Conservation (phyloP, 53 echinoderm and acorn worm genomes). For the Pentamera pediparva region DNA sequence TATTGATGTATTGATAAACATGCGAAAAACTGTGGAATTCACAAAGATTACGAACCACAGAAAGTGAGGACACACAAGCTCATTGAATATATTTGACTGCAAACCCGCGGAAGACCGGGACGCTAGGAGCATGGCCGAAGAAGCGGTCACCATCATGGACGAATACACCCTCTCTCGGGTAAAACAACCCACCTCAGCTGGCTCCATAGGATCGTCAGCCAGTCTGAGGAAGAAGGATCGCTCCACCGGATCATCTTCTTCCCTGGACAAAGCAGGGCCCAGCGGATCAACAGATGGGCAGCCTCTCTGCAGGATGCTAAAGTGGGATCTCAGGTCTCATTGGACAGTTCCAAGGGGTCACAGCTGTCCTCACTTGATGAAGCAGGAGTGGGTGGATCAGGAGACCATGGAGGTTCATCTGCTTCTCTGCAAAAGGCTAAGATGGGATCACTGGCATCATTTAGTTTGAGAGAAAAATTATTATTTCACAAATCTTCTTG, state of each 20-base stretch:
- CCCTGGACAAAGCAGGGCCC: conserved; percentile 7
- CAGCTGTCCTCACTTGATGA: conserved; percentile 7
- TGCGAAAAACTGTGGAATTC: too few relatives aligned
- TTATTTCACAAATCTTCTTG: too few relatives aligned
- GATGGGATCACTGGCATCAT: conserved; percentile 21
- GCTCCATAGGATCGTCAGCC: conserved; percentile 44
- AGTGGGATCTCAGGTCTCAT: neutral
- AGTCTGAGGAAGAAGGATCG: conserved; percentile 16
- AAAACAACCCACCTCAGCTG: conserved; percentile 36
- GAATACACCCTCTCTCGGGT: conserved; percentile 43
- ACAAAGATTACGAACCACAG: too few relatives aligned
- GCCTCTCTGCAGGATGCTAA: too few relatives aligned
- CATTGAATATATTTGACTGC: too few relatives aligned
- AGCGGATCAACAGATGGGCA: too few relatives aligned
- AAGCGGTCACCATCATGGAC: conserved; percentile 68
- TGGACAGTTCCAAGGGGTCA: too few relatives aligned
- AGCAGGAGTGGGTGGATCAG: conserved; percentile 10
- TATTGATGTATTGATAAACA: too few relatives aligned
- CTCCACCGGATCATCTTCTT: neutral
- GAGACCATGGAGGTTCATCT: neutral
- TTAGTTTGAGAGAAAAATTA: conserved; percentile 5
- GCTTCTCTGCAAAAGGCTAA: neutral
- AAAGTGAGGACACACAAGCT: too few relatives aligned
- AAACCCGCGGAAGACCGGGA: conserved; percentile 67
- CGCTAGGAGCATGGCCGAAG: conserved; percentile 96